phyloP scores from a whole-genome alignment of 2,113 vertebrate species.

The Ceyx cyanopectus region DNA sequence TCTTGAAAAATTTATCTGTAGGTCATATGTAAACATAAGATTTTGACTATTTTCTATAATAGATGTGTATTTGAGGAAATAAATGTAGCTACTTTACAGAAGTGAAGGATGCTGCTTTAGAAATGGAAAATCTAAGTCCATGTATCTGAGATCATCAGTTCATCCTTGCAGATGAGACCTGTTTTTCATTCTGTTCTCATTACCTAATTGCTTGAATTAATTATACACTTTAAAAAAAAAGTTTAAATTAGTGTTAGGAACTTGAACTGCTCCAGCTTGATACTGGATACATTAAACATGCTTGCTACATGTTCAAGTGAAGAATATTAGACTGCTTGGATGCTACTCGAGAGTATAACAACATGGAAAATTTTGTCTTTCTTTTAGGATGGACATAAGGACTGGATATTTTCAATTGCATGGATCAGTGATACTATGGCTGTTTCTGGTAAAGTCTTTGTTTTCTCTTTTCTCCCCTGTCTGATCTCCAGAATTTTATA shows the following conservation, averaged over 20 bases:
- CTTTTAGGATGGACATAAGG: slow-evolving; percentile 94
- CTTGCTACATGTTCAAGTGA: background rate
- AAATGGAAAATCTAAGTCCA: background rate
- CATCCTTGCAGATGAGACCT: background rate
- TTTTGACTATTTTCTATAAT: background rate
- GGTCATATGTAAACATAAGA: background rate
- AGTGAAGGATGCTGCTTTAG: background rate
- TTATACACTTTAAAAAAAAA: background rate
- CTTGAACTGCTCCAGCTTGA: background rate
- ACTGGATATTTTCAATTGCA: slow-evolving; percentile 99
- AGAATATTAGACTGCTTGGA: background rate
- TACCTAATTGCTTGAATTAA: background rate
- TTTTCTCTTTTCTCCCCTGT: background rate
- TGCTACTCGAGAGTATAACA: background rate
- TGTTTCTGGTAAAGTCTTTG: slow-evolving; percentile 89
- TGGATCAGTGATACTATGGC: slow-evolving; percentile 99
- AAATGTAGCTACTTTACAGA: background rate
- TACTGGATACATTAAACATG: background rate
- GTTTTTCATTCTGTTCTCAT: background rate
- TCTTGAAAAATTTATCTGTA: background rate
- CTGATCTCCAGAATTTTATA: background rate
- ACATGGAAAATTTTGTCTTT: background rate
- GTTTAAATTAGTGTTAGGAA: background rate
- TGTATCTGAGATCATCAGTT: background rate
- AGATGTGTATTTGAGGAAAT: background rate